These are phyloP conservation scores for Leptinotarsa haldemani DNA, from an alignment of 2,888 invertebrate species.

Conservation along the genomic window DNA sequence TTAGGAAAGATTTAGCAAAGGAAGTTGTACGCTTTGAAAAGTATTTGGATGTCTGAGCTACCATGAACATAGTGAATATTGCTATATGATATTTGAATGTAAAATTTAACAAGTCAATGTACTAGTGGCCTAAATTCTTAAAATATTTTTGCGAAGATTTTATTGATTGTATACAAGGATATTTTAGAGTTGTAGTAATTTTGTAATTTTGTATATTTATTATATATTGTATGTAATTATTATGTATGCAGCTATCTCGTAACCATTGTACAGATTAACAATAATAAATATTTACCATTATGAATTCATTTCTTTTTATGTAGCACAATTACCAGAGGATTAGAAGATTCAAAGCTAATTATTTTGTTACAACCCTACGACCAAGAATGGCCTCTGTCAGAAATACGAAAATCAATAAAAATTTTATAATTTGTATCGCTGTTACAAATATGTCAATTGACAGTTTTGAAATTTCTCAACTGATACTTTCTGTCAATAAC, in stretches of 20 bases:
- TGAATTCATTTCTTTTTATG: neutral
- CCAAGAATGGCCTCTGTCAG: too few relatives aligned
- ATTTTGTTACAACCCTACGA: too few relatives aligned
- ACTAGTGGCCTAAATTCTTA: conserved; percentile 31
- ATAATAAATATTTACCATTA: conserved; percentile 28
- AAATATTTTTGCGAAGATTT: conserved; percentile 32
- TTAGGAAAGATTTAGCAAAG: too few relatives aligned
- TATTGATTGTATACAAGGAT: conserved; percentile 30
- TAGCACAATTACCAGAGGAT: too few relatives aligned
- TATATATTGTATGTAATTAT: conserved; percentile 40
- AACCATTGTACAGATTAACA: conserved; percentile 36
- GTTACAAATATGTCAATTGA: too few relatives aligned
- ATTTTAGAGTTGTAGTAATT: conserved; percentile 36
- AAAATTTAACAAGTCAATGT: conserved; percentile 29
- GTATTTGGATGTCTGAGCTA: neutral
- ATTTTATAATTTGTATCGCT: too few relatives aligned
- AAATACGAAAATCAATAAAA: too few relatives aligned
- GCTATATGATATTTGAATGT: neutral
- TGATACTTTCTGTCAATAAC: too few relatives aligned
- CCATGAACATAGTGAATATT: neutral
- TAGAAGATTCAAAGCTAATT: too few relatives aligned
- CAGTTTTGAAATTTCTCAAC: too few relatives aligned
- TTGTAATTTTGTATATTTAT: conserved; percentile 49
- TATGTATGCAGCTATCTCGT: conserved; percentile 32
- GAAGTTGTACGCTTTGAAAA: too few relatives aligned